These are phyloP conservation scores for Notoglanidium macrostoma DNA, from an alignment of 2,797 vertebrate genomes.

Conservation along the genomic window DNA sequence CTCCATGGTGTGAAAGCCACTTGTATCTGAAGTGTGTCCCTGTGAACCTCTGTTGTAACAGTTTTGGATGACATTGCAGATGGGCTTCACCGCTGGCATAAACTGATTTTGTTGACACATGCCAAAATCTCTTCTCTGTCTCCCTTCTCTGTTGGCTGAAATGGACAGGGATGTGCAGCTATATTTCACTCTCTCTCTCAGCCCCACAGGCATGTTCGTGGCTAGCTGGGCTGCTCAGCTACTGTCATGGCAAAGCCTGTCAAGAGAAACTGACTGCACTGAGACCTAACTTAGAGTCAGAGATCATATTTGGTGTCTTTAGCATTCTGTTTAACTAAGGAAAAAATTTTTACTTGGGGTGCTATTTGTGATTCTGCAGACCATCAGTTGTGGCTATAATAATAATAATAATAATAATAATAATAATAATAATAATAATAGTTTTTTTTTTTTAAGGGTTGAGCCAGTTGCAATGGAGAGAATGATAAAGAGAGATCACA, in stretches of 20 bases:
- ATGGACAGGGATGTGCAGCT: slow-evolving; percentile 37
- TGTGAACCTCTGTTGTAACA: slow-evolving; percentile 43
- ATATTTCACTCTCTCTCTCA: slow-evolving; percentile 31
- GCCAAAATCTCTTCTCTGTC: slow-evolving; percentile 51
- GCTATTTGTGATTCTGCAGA: background rate
- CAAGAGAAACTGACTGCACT: slow-evolving; percentile 21
- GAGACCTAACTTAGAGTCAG: slow-evolving; percentile 18
- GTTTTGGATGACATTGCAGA: slow-evolving; percentile 56
- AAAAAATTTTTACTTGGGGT: background rate
- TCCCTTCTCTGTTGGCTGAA: slow-evolving; percentile 31
- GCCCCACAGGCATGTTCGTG: slow-evolving; percentile 21
- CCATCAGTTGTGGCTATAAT: background rate
- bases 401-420: background rate
- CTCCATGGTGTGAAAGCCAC: slow-evolving; percentile 35
- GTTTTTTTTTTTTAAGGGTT: too few relatives aligned
- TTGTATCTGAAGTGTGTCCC: slow-evolving; percentile 45
- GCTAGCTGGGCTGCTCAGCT: slow-evolving; percentile 21
- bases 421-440: background rate
- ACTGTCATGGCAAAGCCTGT: slow-evolving; percentile 33
- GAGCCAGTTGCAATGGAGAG: too few relatives aligned
- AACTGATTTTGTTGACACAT: slow-evolving; percentile 54
- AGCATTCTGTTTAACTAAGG: background rate
- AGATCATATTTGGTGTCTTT: background rate
- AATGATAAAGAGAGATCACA: too few relatives aligned
- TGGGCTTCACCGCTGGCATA: slow-evolving; percentile 40